phyloP scores from a whole-genome alignment of 2,797 vertebrate species.

The Telmatherina bonti region DNA sequence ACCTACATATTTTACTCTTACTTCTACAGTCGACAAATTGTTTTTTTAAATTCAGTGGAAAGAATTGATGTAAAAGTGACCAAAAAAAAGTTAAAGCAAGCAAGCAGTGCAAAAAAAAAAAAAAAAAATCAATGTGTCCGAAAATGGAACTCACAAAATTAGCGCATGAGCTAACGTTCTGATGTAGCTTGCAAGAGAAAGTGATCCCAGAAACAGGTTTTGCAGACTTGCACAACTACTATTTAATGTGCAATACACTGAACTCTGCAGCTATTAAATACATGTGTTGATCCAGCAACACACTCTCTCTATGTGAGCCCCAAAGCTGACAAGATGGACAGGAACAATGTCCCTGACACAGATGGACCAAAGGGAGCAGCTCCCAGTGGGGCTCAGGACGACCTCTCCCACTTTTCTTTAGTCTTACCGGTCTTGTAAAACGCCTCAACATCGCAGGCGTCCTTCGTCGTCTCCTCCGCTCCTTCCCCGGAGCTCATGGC shows the following conservation, averaged over 20 bases:
- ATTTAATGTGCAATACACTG: conserved; percentile 1
- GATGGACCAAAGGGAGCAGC: conserved; percentile 43
- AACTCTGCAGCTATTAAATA: not conserved
- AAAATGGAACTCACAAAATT: conserved; percentile 54
- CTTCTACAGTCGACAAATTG: not conserved
- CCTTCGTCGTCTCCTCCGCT: conserved; percentile 93
- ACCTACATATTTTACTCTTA: no score
- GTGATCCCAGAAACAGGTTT: conserved; percentile 2
- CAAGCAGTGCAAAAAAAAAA: no score
- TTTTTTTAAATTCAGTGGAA: fast-evolving
- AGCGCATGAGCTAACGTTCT: conserved; percentile 59
- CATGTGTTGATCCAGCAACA: not conserved
- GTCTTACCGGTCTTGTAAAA: conserved; percentile 94
- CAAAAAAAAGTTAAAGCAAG: no score
- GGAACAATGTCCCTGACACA: conserved; percentile 71
- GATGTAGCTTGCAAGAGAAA: no score
- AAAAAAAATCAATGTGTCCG: conserved; percentile 51
- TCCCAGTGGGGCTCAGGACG: conserved; percentile 38
- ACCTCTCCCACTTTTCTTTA: conserved; percentile 23
- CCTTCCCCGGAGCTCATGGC: conserved; percentile 92
- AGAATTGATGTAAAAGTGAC: fast-evolving
- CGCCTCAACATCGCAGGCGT: conserved; percentile 92
- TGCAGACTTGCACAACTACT: not conserved
- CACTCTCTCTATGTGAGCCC: conserved; percentile 14
- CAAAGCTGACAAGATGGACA: conserved; percentile 42